A percentile compares a stretch with the other conserved stretches of the same genome.
Evolutionary conservation across 2,113 vertebrate species (phyloP).

Genomic region (Eudorcas thomsonii): DNA sequence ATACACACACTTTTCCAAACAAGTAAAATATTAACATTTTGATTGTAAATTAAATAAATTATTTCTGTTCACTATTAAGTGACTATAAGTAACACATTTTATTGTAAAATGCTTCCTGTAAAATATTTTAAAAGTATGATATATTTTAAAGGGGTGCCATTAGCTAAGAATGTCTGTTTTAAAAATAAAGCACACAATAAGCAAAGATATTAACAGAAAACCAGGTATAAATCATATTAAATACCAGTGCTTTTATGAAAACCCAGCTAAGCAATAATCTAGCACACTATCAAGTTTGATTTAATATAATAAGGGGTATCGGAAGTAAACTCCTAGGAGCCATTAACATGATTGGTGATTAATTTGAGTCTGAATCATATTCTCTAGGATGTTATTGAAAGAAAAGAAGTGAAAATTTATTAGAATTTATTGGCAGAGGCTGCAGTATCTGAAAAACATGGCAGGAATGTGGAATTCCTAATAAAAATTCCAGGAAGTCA

Average conservation of each 20-base stretch:
- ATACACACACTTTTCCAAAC: not conserved
- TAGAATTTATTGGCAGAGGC: slow-evolving; percentile 70
- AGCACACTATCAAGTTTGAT: slow-evolving; percentile 69
- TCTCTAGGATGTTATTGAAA: slow-evolving; percentile 67
- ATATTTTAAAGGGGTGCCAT: slow-evolving; percentile 49
- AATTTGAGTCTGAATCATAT: slow-evolving; percentile 74
- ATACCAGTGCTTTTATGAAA: slow-evolving; percentile 71
- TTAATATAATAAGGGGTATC: slow-evolving; percentile 73
- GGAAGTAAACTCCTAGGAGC: slow-evolving; percentile 73
- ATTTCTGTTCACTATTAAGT: slow-evolving; percentile 12
- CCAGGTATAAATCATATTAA: slow-evolving; percentile 71
- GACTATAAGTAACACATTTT: slow-evolving; percentile 34
- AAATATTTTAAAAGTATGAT: slow-evolving; percentile 44
- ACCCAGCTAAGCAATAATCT: slow-evolving; percentile 57
- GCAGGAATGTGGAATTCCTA: slow-evolving; percentile 69
- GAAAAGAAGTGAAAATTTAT: slow-evolving; percentile 72
- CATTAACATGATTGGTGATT: slow-evolving; percentile 74
- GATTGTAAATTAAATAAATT: slow-evolving; percentile 48
- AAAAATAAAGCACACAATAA: slow-evolving; percentile 65
- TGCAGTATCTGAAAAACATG: slow-evolving; percentile 59
- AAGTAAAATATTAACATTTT: slow-evolving; percentile 53
- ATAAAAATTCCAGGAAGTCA: slow-evolving; percentile 74
- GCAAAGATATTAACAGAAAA: slow-evolving; percentile 68
- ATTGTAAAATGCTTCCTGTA: slow-evolving; percentile 43
- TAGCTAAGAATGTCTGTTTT: slow-evolving; percentile 55